Evolutionary conservation across 2,888 invertebrate genomes (phyloP).

Genomic region (Morpho achilles): DNA sequence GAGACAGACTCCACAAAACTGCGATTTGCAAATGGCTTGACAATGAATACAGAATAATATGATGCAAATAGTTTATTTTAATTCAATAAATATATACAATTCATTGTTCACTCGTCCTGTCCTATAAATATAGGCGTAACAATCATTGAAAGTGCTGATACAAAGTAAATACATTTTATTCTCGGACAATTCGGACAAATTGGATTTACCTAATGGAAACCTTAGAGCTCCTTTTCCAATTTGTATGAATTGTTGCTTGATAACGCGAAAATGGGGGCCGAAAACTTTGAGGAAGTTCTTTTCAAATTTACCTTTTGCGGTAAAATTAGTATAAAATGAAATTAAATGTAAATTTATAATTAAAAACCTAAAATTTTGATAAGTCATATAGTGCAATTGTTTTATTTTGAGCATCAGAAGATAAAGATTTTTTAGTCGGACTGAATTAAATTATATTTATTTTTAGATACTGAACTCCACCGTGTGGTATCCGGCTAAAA

Average conservation of each 20-base stretch:
- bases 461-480: no score
- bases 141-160: conserved; percentile 23
- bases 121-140: conserved; percentile 2
- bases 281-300: conserved; percentile 11
- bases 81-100: no score
- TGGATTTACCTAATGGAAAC: conserved; percentile 35
- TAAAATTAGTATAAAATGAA: conserved; percentile 2
- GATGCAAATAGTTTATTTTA: no score
- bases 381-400: no score
- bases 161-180: conserved; percentile 29
- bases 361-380: neutral
- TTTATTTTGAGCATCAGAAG: no score
- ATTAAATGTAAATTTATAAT: conserved; percentile 11
- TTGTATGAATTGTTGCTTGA: conserved; percentile 29
- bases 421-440: no score
- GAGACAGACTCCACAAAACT: no score
- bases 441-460: no score
- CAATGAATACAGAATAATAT: no score
- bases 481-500: no score
- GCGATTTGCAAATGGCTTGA: no score
- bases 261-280: conserved; percentile 18
- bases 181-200: conserved; percentile 33
- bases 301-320: conserved; percentile 6
- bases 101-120: no score
- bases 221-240: conserved; percentile 31